Base-by-base conservation (phyloP, 2,888 invertebrate genomes). In the Yponomeuta cagnagella region DNA sequence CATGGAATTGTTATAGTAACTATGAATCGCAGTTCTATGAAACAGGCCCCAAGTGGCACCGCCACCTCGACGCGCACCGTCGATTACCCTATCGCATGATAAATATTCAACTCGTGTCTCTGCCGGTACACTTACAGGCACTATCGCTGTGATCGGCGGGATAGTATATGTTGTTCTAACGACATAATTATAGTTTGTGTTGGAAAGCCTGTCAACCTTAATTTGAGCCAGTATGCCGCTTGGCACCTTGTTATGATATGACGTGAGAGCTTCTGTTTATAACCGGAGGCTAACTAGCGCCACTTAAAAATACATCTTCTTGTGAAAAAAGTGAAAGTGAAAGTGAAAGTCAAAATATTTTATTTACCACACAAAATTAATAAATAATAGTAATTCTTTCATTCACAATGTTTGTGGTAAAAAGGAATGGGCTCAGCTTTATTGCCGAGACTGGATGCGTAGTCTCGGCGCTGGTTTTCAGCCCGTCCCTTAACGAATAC, bases 81-180 rank as follows among this genome's bases (percentile, higher is more conserved):
- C 52, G 52, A 64, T 31, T 31, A 64, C 64, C 23, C 37, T 37
- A 37, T 67, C 64, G 30, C 64, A 37, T 37, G 67, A 67, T 67
- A 37, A 67, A 67, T 67, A 67, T 67, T 67, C 67, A 67, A 5
- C 67, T 30, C 43, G 64, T 64, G 30, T 23, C 64, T 10, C 64
- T 64, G 64, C 64, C 64, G 12, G 15, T 58, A 58, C 52, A 15
- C 52, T 58, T 58, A 15, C 52, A 12, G 52, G 15, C 52, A 15
- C 52, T 58, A 58, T 64, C 23, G 23, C 64, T 12, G 4, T 67
- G 67, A 67, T 67, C 67, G 31, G 67, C 33, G 15, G 31, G 12
- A 37, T 67, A 67, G 10, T 15, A 31, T 67, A 37, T 67, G 31
- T 67, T 37, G 31, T 67, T 67, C 15, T 67, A 67, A 67, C 67